phyloP scores from a whole-genome alignment of 2,888 invertebrate species.

The Lacanobia oleracea region DNA sequence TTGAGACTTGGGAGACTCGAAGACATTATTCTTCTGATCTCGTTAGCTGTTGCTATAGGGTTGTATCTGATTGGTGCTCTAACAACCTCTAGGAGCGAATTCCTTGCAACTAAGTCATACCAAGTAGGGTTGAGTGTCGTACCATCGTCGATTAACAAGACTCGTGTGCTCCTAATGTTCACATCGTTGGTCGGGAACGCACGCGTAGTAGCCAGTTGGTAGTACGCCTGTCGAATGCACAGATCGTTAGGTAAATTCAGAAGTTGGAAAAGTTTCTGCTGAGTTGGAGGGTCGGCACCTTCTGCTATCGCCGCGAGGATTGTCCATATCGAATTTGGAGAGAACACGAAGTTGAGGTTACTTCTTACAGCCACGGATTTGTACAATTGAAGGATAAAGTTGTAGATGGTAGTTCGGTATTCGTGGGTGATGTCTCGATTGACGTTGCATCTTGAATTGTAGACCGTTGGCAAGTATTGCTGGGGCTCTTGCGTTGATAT shows the following conservation, averaged over 20 bases:
- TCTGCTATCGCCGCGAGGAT: constrained; percentile 60
- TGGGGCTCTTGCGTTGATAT: constrained; percentile 34
- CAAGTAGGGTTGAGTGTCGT: constrained; percentile 56
- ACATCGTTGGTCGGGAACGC: constrained; percentile 44
- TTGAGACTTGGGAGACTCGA: constrained; percentile 43
- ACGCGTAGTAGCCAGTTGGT: constrained; percentile 51
- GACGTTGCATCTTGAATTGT: constrained; percentile 5
- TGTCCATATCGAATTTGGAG: constrained; percentile 53
- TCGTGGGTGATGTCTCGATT: constrained; percentile 20
- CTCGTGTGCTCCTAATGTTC: constrained; percentile 51
- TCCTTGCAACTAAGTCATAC: constrained; percentile 51
- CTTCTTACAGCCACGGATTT: constrained; percentile 14
- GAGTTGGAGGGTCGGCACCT: constrained; percentile 46
- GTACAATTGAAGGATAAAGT: constrained; percentile 14
- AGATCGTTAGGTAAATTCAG: constrained; percentile 61
- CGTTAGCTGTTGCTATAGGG: constrained; percentile 31
- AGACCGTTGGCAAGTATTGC: neutral
- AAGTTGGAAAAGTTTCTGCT: constrained; percentile 58
- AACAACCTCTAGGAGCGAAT: constrained; percentile 48
- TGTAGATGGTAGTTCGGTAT: constrained; percentile 33
- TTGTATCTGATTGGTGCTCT: constrained; percentile 54
- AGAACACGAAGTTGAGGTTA: constrained; percentile 46
- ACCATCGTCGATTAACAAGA: constrained; percentile 63
- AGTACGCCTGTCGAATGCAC: constrained; percentile 59
- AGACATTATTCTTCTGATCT: constrained; percentile 46